phyloP scores from a whole-genome alignment of 2,113 vertebrate species.

The Speoplatyrhinus poulsoni region DNA sequence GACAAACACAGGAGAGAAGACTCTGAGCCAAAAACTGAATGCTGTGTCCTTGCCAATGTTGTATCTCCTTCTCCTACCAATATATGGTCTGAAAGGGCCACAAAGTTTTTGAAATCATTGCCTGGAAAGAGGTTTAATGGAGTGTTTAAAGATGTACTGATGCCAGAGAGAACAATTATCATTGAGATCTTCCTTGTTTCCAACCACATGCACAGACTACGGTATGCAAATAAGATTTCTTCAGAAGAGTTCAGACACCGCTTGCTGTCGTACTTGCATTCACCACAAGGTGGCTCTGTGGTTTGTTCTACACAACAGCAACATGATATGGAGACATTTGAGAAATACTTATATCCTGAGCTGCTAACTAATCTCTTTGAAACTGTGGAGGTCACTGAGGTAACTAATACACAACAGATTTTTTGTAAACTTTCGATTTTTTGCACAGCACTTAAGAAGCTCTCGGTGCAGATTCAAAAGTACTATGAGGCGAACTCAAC shows the following conservation, averaged over 20 bases:
- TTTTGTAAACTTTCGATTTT: slow-evolving; percentile 83
- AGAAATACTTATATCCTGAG: slow-evolving; percentile 82
- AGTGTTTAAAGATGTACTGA: slow-evolving; percentile 78
- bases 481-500: slow-evolving; percentile 51
- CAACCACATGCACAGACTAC: slow-evolving; percentile 72
- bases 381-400: slow-evolving; percentile 80
- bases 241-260: slow-evolving; percentile 60
- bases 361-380: slow-evolving; percentile 77
- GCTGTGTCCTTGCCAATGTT: slow-evolving; percentile 80
- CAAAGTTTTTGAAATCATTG: slow-evolving; percentile 77
- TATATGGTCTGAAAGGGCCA: slow-evolving; percentile 64
- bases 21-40: slow-evolving; percentile 73
- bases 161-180: slow-evolving; percentile 73
- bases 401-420: slow-evolving; percentile 77
- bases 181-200: slow-evolving; percentile 77
- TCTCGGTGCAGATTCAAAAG: slow-evolving; percentile 78
- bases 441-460: slow-evolving; percentile 75
- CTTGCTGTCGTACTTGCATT: slow-evolving; percentile 43
- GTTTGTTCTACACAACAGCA: not conserved
- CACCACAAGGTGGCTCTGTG: slow-evolving; percentile 19
- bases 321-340: slow-evolving; percentile 4
- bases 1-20: slow-evolving; percentile 65
- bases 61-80: slow-evolving; percentile 39
- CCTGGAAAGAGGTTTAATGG: slow-evolving; percentile 77
- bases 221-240: slow-evolving; percentile 69